Evolutionary conservation across 2,888 invertebrate species (phyloP).

Genomic region (Terebella lapidaria): DNA sequence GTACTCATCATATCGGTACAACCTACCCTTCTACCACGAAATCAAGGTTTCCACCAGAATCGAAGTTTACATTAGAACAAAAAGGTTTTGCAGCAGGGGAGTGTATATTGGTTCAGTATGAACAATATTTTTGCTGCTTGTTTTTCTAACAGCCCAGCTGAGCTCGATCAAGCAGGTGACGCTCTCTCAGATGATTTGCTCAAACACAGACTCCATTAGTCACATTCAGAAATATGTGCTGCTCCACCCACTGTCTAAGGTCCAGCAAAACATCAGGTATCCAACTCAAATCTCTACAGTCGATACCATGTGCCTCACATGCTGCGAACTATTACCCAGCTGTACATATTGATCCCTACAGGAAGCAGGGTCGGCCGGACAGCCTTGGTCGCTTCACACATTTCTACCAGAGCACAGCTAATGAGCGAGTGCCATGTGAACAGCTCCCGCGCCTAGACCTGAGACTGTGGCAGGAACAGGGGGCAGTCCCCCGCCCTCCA

Average conservation of each 20-base stretch:
- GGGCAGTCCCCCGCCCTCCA: background rate
- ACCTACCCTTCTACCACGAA: no score
- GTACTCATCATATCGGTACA: no score
- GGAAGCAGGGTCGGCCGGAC: background rate
- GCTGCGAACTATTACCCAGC: no score
- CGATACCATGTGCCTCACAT: no score
- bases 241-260: background rate
- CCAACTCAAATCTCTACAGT: no score
- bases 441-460: background rate
- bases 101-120: no score
- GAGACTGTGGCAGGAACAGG: background rate
- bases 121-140: no score
- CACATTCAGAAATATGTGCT: background rate
- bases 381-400: background rate
- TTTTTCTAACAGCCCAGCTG: constrained; percentile 1
- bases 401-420: background rate
- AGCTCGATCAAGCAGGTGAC: background rate
- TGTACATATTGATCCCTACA: background rate
- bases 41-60: no score
- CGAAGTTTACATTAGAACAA: no score
- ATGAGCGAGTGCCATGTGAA: background rate
- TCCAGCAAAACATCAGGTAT: background rate
- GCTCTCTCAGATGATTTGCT: background rate
- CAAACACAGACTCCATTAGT: background rate
- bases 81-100: no score